Conservation (phyloP, 2,888 invertebrate genomes). For the Catocala sponsa region DNA sequence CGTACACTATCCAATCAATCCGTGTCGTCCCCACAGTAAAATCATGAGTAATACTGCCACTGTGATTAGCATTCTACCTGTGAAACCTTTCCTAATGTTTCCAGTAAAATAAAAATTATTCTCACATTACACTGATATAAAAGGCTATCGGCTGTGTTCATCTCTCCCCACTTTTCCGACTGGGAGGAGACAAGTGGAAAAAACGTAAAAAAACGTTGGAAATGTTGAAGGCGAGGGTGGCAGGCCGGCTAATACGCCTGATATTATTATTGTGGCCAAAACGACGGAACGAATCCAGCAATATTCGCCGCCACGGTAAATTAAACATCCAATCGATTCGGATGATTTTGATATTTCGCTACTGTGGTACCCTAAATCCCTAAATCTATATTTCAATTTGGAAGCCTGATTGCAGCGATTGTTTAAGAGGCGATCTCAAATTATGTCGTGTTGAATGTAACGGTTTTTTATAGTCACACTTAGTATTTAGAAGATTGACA, state of each 20-base stretch:
- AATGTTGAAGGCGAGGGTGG: slow-evolving; percentile 66
- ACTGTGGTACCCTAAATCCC: slow-evolving; percentile 2
- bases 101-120: slow-evolving; percentile 66
- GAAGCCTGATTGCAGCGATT: slow-evolving; percentile 10
- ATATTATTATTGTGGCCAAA: slow-evolving; percentile 75
- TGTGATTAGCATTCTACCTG: slow-evolving; percentile 33
- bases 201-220: slow-evolving; percentile 44
- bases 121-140: slow-evolving; percentile 71
- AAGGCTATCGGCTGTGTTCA: slow-evolving; percentile 68
- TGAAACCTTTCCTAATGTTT: slow-evolving; percentile 49
- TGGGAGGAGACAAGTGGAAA: slow-evolving; percentile 57
- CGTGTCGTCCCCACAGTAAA: neutral
- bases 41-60: slow-evolving; percentile 3
- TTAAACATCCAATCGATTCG: slow-evolving; percentile 48
- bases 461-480: too few relatives aligned
- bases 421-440: neutral
- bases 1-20: too few relatives aligned
- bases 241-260: slow-evolving; percentile 70
- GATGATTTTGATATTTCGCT: slow-evolving; percentile 29
- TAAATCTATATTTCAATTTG: slow-evolving; percentile 17
- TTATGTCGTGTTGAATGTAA: neutral
- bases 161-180: slow-evolving; percentile 70
- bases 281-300: slow-evolving; percentile 68
- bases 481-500: too few relatives aligned
- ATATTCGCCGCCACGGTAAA: slow-evolving; percentile 59